These are phyloP conservation scores for Pampusana beccarii DNA, from an alignment of 2,113 vertebrate species.

Conservation along the genomic window DNA sequence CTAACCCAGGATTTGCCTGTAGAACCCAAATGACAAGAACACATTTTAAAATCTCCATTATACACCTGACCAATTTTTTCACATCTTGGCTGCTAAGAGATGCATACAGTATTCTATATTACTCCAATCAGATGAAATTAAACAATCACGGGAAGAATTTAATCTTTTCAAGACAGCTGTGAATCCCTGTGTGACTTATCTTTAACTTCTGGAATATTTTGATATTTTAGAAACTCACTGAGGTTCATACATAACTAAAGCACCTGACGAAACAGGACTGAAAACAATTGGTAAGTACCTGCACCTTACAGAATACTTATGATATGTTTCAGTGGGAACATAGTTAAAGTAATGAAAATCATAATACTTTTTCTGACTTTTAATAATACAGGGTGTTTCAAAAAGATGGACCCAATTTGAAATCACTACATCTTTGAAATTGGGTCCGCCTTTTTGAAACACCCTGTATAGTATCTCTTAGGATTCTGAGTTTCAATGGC, in stretches of 20 bases:
- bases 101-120: neutral
- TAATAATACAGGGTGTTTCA: neutral
- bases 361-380: neutral
- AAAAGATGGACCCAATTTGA: too few species aligned
- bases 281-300: neutral
- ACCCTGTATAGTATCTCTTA: neutral
- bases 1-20: neutral
- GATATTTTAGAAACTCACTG: constrained; percentile 42
- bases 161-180: constrained; percentile 18
- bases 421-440: too few species aligned
- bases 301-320: neutral
- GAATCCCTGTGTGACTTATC: constrained; percentile 32
- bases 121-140: constrained; percentile 27
- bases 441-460: too few species aligned
- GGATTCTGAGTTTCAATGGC: neutral
- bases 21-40: neutral
- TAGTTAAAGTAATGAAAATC: neutral
- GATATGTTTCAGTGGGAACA: neutral
- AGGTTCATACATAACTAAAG: constrained; percentile 11
- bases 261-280: neutral
- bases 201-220: neutral
- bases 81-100: neutral
- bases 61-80: neutral
- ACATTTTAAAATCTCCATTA: neutral
- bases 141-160: constrained; percentile 58